These are phyloP conservation scores for Lampris incognitus DNA, from an alignment of 2,113 vertebrate genomes.

Conservation along the genomic window DNA sequence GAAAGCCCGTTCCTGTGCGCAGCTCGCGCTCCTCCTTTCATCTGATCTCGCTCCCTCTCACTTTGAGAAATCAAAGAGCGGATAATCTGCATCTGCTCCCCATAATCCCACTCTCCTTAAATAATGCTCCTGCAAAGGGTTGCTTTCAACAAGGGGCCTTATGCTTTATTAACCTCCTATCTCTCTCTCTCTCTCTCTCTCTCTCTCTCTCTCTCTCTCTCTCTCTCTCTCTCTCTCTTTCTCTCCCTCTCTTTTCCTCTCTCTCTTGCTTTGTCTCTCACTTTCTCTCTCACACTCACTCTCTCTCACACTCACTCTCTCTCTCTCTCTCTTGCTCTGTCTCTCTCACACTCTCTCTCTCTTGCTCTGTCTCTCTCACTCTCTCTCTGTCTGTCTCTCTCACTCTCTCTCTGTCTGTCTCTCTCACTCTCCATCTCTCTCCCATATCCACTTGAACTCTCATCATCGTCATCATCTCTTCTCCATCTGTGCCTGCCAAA, in stretches of 20 bases:
- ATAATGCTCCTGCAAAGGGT: constrained; percentile 49
- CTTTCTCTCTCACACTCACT: neutral
- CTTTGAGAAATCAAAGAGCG: constrained; percentile 50
- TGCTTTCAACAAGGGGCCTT: constrained; percentile 39
- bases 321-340: neutral
- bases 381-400: constrained; percentile 37
- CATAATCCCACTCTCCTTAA: constrained; percentile 52
- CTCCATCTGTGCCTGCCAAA: constrained; percentile 41
- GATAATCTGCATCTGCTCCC: constrained; percentile 52
- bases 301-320: constrained; percentile 9
- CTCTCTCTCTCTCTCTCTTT: neutral
- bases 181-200: neutral
- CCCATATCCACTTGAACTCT: constrained; percentile 52
- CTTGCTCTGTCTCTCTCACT: constrained; percentile 10
- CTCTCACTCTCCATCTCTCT: constrained; percentile 8
- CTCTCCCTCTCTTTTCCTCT: neutral
- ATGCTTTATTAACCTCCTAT: constrained; percentile 27
- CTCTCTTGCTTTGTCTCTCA: neutral
- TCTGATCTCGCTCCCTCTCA: constrained; percentile 33
- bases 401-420: constrained; percentile 25
- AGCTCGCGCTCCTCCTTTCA: constrained; percentile 39
- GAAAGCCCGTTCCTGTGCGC: constrained; percentile 36
- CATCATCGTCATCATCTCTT: constrained; percentile 71
- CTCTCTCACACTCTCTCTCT: neutral
- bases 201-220: constrained; percentile 1